Base-by-base conservation (phyloP, 2,113 vertebrate species). In the Progne subis region DNA sequence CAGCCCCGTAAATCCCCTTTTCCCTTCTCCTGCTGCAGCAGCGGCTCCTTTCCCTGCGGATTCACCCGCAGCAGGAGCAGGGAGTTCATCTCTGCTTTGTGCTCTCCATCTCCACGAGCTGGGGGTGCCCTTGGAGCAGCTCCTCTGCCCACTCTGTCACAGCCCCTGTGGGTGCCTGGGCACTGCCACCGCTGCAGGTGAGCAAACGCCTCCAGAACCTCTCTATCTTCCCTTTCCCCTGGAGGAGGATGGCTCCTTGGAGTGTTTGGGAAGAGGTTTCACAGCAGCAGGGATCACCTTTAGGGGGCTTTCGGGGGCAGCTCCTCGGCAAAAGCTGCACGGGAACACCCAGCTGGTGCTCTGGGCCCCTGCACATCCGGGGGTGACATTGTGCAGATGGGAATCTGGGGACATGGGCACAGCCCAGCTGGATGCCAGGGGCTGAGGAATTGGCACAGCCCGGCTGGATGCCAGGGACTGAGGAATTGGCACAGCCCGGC, bases 261-360 rank as follows among this genome's bases (percentile, higher is more conserved):
- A 21, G 4, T 2, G 5, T 19, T 53, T 4, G 15, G 23, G 41
- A 52, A 75, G 50, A 49, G 50, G 5, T 10, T 41, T 44, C 31
- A 5, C 0, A 0, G 61, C 2, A 4, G 14, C 77, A 76, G 55
- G 0, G 11, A 3, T 20, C 37, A 29, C 18, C 2, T 2, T 0
- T 37, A 37, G 37, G 46, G 29, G 32, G 7, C 5, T 82, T 82
- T 57, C 8, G 8, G 77, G 2, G 25, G 37, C 56, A 82, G 59
- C 23, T 78, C 26, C 49, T 2, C 6, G 28, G 20, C 20, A 32
- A 59, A 39, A 69, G 29, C 49, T 39, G n/a, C 0, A 4, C 6
- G 1, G 56, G 28, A 71, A 43, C 26, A 9, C 29, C 26, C 1
- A 0, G 23, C 34, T 12, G 20, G 4, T 31, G 60, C 46, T 63